Evolutionary conservation across 2,888 invertebrate species (phyloP).

Genomic region (Gastrophysa polygoni): DNA sequence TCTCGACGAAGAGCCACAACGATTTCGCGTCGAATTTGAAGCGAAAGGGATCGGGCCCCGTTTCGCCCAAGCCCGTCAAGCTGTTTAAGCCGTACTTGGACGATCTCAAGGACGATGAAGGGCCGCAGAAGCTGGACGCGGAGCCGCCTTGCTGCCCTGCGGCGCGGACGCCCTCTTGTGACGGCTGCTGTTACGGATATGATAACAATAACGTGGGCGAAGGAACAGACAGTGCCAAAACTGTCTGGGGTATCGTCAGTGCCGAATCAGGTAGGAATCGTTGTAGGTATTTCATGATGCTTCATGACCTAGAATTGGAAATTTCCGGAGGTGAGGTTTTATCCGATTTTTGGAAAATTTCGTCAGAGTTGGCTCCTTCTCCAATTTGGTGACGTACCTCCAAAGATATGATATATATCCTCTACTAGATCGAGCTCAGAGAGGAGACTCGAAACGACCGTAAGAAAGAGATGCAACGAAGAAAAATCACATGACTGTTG

Average conservation of each 20-base stretch:
- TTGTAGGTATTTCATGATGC: no score
- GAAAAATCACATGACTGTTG: no score
- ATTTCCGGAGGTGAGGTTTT: no score
- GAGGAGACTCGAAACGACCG: no score
- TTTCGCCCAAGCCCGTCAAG: slow-evolving; percentile 68
- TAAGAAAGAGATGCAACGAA: no score
- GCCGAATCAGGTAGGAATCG: neutral
- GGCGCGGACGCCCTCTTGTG: slow-evolving; percentile 46
- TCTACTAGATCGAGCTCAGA: no score
- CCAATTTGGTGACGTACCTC: no score
- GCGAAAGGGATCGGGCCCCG: slow-evolving; percentile 41
- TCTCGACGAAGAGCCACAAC: slow-evolving; percentile 47
- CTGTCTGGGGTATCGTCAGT: slow-evolving; percentile 2
- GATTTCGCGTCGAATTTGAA: slow-evolving; percentile 21
- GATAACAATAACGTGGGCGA: slow-evolving; percentile 47
- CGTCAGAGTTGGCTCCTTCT: no score
- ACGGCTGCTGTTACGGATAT: slow-evolving; percentile 37
- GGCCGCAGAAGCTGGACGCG: slow-evolving; percentile 35
- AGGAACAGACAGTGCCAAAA: neutral
- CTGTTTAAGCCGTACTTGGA: slow-evolving; percentile 79
- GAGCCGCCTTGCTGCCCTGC: slow-evolving; percentile 52
- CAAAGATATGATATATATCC: no score
- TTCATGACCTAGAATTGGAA: no score
- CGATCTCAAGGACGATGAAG: slow-evolving; percentile 61
- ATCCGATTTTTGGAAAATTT: no score